Conservation (phyloP, 1,140 invertebrate genomes). For the Andricus grossulariae region DNA sequence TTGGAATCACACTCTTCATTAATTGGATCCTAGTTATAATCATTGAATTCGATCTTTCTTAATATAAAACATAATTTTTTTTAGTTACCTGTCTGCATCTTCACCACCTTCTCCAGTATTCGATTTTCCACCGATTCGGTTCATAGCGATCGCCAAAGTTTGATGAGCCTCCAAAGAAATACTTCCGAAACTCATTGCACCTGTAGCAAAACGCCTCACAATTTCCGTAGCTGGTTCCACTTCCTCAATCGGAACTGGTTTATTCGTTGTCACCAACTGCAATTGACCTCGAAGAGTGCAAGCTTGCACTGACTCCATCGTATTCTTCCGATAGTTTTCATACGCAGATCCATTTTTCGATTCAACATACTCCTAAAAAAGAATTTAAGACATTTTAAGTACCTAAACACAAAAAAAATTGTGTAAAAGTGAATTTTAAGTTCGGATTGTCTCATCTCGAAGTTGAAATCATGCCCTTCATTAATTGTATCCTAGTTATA, state of each 20-base stretch:
- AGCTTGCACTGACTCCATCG: constrained; percentile 89
- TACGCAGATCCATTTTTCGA: constrained; percentile 90
- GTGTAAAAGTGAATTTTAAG: neutral
- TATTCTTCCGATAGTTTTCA: constrained; percentile 90
- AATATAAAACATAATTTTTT: constrained; percentile 31
- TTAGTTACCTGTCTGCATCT: constrained; percentile 88
- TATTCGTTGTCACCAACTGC: constrained; percentile 86
- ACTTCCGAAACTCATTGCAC: constrained; percentile 95
- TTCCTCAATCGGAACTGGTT: constrained; percentile 88
- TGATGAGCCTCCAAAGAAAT: constrained; percentile 96
- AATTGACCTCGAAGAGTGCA: constrained; percentile 96
- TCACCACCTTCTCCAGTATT: constrained; percentile 98
- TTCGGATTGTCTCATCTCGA: neutral
- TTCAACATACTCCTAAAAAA: constrained; percentile 85
- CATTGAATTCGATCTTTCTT: neutral
- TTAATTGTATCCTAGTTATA: constrained; percentile 8
- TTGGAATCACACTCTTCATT: too few relatives aligned
- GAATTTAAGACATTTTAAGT: constrained; percentile 19
- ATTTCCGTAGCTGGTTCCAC: constrained; percentile 96
- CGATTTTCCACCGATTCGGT: constrained; percentile 95
- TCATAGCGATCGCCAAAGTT: constrained; percentile 98
- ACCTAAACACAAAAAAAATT: neutral
- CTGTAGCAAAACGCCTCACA: constrained; percentile 90
- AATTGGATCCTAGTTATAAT: too few relatives aligned
- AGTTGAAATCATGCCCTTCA: constrained; percentile 2